Base-by-base conservation (phyloP, 1,140 invertebrate genomes). In the Nixonia krombeini region DNA sequence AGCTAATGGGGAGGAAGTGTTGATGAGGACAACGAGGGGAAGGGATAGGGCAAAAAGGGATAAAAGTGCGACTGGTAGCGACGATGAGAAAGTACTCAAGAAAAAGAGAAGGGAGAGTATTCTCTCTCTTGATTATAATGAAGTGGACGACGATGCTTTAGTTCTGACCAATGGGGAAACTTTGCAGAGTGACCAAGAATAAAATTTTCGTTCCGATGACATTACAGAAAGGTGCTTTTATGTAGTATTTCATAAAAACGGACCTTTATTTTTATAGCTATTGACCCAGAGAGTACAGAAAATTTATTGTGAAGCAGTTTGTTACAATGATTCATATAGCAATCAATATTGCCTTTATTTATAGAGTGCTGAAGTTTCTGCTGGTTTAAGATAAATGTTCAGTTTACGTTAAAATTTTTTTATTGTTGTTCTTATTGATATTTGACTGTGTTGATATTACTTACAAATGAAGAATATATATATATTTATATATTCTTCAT, bases 41-140 rank as follows among this genome's bases (percentile, higher is more conserved):
- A 80, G 82, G 67, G 83, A 85, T 63, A 82, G 78, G 64, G 79
- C 76, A 68, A 85, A 85, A 58, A 79, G 84, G 56, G 83, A 85
- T 16, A 84, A 83, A 81, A 83, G 83, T 85, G 80, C 74, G 46
- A 64, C 72, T 42, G 69, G 67, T 69, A 83, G 80, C 83, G 85
- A 86, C 58, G 84, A 86, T 33, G 85, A 87, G 62, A 83, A 80
- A 71, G 76, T 79, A 55, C 80, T 84, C 50, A 87, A 73, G 76
- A 91, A 93, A 75, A 86, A 91, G 65, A 80, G 91, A 56, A 85
- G 91, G 62, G 88, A 89, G 29, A 91, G 89, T 10, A 89, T 91
- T 4, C 85, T 92, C 25, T 90, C 90, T 50, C 85, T 91, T 13
- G 90, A 92, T 78, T 91, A 91, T 78, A 91, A 91, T 72, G 91